Base-by-base conservation (phyloP, 2,888 invertebrate genomes). In the Aethes cnicana region DNA sequence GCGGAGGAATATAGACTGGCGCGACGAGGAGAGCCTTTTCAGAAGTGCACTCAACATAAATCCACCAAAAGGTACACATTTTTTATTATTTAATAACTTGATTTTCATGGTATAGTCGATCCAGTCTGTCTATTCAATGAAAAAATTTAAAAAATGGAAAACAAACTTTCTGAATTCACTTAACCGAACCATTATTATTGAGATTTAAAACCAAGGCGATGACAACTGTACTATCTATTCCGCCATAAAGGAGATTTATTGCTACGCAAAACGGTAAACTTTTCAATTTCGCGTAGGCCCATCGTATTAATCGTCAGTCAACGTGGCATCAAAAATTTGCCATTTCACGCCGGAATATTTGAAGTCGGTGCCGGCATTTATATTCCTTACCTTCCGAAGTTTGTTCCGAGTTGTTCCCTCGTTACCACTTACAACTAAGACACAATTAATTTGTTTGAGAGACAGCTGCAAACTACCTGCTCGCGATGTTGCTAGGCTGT, bases 41-140 rank as follows among this genome's bases (percentile, higher is more conserved):
- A 91, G 94, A 68, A 96, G 98, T 61, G 98, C 98, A 16, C 91
- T 98, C 62, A 90, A 92, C 66, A 94, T 98, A 72, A 99, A 98
- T 87, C 98, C 98, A 46, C 97, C 98, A n/a, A 99, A 98, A 95
- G 97, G 98, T 98, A 81, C 91, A 88, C 66, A 41, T 43, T 50
- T 18, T 21, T 46, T 46, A 9, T n/a, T 20, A 16, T 21, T 41
- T n/a, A n/a, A n/a, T n/a, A n/a, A n/a, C n/a, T n/a, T n/a, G n/a
- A n/a, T n/a, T n/a, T n/a, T n/a, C n/a, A n/a, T n/a, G n/a, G n/a
- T n/a, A n/a, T n/a, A n/a, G n/a, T n/a, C n/a, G n/a, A n/a, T n/a
- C n/a, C n/a, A n/a, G n/a, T n/a, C n/a, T n/a, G 35, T 41, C 16
- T 39, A 21, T 25, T 26, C 18, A 33, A 12, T 32, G 9, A 18